phyloP scores from a whole-genome alignment of 1,140 invertebrate genomes.

The Aphaenogaster floridana region DNA sequence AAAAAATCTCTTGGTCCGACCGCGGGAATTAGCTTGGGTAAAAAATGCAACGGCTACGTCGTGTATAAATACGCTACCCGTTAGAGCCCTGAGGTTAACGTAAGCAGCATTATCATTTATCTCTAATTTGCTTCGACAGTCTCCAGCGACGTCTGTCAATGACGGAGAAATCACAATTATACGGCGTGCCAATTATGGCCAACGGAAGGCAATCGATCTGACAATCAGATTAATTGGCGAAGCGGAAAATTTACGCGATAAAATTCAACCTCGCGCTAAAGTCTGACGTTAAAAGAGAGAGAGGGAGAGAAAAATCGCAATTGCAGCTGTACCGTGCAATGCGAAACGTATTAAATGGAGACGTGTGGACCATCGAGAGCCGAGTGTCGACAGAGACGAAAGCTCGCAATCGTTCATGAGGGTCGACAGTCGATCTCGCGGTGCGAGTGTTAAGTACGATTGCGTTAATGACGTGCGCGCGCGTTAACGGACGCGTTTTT shows the following conservation, averaged over 20 bases:
- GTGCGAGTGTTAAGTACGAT: slow-evolving; percentile 25
- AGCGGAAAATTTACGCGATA: slow-evolving; percentile 37
- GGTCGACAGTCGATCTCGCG: slow-evolving; percentile 29
- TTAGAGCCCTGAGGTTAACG: slow-evolving; percentile 21
- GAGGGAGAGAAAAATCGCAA: background rate
- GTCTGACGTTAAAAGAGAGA: background rate
- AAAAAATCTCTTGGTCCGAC: background rate
- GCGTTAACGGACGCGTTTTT: slow-evolving; percentile 19
- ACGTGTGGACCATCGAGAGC: background rate
- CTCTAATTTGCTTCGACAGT: slow-evolving; percentile 46
- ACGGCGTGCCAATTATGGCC: slow-evolving; percentile 27
- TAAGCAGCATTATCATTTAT: slow-evolving; percentile 47
- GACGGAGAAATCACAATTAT: slow-evolving; percentile 49
- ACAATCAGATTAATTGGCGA: slow-evolving; percentile 38
- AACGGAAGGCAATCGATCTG: slow-evolving; percentile 32
- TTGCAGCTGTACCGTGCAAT: background rate
- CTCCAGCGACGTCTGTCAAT: slow-evolving; percentile 21
- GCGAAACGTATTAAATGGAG: background rate
- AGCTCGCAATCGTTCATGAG: slow-evolving; percentile 11
- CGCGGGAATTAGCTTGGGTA: slow-evolving; percentile 5
- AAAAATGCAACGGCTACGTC: slow-evolving; percentile 29
- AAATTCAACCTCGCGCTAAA: background rate
- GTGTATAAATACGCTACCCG: slow-evolving; percentile 24
- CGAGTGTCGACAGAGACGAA: slow-evolving; percentile 28
- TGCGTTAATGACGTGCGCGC: slow-evolving; percentile 30